Evolutionary conservation across 2,797 vertebrate species (phyloP).

Genomic region (Hapalemur alaotrensis): DNA sequence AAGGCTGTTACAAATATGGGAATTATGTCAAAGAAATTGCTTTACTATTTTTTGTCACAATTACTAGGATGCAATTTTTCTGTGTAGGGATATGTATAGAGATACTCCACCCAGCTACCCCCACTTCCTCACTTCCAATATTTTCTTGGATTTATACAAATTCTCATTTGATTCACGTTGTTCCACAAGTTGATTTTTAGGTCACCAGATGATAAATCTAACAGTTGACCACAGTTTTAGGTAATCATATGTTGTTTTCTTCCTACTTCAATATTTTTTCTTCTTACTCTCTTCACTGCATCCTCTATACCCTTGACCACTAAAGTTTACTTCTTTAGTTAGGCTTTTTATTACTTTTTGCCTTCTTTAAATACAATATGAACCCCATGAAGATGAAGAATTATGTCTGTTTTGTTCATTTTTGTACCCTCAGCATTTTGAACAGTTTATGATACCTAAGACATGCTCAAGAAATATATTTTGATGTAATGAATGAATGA

Average conservation of each 20-base stretch:
- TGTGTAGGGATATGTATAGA: neutral
- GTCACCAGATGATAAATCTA: neutral
- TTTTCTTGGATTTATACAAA: neutral
- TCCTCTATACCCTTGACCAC: neutral
- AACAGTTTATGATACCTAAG: neutral
- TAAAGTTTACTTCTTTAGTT: neutral
- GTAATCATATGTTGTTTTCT: neutral
- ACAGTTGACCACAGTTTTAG: neutral
- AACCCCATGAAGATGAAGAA: neutral
- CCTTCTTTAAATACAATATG: neutral
- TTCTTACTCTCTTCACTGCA: neutral
- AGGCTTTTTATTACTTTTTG: neutral
- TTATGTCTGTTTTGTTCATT: neutral
- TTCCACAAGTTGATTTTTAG: neutral
- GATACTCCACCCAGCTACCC: neutral
- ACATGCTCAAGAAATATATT: neutral
- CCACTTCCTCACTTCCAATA: neutral
- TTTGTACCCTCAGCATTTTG: neutral
- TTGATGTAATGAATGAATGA: neutral
- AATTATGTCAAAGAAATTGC: neutral
- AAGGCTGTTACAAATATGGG: neutral
- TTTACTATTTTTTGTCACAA: neutral
- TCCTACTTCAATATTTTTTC: neutral
- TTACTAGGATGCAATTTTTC: neutral
- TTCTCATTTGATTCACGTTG: neutral